phyloP scores from a whole-genome alignment of 2,797 vertebrate genomes.

The Calcarius lapponicus region DNA sequence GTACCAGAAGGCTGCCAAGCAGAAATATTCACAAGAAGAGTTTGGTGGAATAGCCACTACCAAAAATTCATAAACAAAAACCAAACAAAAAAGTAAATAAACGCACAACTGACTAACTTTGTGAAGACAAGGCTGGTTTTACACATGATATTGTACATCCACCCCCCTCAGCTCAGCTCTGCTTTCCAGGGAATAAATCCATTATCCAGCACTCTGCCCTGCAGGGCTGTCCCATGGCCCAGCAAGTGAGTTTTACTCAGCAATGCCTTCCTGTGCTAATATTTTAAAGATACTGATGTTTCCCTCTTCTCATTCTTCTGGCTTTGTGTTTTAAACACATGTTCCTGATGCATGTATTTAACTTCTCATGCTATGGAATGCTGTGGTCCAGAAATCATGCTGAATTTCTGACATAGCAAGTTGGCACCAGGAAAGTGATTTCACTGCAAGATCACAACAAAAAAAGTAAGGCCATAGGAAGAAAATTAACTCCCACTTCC shows the following conservation, averaged over 20 bases:
- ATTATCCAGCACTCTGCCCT: neutral
- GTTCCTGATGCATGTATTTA: neutral
- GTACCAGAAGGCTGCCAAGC: neutral
- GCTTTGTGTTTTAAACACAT: neutral
- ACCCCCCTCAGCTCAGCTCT: neutral
- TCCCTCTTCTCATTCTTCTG: neutral
- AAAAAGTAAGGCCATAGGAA: neutral
- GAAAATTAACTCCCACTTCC: neutral
- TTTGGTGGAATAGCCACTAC: neutral
- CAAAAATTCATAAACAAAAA: neutral
- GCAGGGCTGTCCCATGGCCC: neutral
- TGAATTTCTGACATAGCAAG: neutral
- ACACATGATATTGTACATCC: neutral
- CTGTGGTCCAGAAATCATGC: neutral
- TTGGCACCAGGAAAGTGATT: constrained; percentile 4
- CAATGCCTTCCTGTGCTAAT: neutral
- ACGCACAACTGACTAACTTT: neutral
- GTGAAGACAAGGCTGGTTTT: neutral
- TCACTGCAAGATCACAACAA: neutral
- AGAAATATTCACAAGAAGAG: neutral
- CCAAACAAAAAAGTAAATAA: neutral
- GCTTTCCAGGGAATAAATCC: neutral
- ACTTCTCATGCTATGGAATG: neutral
- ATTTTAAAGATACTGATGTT: neutral
- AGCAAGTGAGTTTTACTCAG: neutral